A percentile compares a stretch with the other conserved stretches of the same genome.
Conservation (phyloP, 2,888 invertebrate genomes). For the Nephrotoma appendiculata region DNA sequence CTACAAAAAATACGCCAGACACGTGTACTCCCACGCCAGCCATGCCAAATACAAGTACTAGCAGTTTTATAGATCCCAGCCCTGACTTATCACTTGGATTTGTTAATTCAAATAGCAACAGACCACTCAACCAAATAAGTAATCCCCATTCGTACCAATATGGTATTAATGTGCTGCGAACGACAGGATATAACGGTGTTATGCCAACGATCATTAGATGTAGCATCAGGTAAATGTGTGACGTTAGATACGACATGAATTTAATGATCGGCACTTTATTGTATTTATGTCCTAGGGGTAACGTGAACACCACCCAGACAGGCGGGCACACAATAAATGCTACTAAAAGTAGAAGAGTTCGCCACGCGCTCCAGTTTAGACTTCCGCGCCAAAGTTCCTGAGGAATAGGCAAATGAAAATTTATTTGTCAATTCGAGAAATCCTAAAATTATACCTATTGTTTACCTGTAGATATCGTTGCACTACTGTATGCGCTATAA, state of each 20-base stretch:
- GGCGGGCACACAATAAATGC: conserved; percentile 89
- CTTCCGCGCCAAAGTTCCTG: conserved; percentile 97
- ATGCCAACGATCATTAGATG: conserved; percentile 82
- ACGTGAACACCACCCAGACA: conserved; percentile 89
- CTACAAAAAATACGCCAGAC: conserved; percentile 56
- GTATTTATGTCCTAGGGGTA: conserved; percentile 88
- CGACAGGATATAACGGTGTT: conserved; percentile 72
- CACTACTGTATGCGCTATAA: conserved; percentile 92
- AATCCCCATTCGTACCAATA: conserved; percentile 95
- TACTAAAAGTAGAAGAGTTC: conserved; percentile 84
- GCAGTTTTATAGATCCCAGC: conserved; percentile 84
- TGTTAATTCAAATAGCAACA: conserved; percentile 89
- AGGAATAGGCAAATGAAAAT: conserved; percentile 17
- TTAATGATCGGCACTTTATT: conserved; percentile 99
- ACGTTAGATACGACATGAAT: conserved; percentile 98
- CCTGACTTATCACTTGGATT: conserved; percentile 97
- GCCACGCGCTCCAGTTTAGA: conserved; percentile 91
- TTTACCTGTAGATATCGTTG: conserved; percentile 89
- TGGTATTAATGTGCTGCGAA: conserved; percentile 64
- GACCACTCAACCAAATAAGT: conserved; percentile 86
- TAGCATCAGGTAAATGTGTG: conserved; percentile 93
- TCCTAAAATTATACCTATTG: background rate
- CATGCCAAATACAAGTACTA: conserved; percentile 74
- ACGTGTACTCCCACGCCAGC: conserved; percentile 84
- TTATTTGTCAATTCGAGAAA: background rate